Conservation (phyloP, 2,113 vertebrate genomes). For the Paramisgurnus dabryanus region DNA sequence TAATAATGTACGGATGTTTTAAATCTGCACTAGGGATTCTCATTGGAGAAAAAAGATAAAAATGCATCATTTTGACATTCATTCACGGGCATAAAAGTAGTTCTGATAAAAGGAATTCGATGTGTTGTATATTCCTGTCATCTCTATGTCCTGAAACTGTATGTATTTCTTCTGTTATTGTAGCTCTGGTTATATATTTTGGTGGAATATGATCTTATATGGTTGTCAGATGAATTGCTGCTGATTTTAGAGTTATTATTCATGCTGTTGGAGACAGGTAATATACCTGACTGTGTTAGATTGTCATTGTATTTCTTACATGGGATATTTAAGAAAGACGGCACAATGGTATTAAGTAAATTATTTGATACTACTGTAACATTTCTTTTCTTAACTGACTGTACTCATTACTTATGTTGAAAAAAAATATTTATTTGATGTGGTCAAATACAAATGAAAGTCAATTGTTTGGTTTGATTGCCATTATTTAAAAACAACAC, state of each 20-base stretch:
- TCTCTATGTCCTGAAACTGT: constrained; percentile 75
- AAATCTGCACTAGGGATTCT: constrained; percentile 63
- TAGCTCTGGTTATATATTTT: constrained; percentile 76
- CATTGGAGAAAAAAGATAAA: constrained; percentile 61
- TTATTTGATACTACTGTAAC: constrained; percentile 64
- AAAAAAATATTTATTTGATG: constrained; percentile 72
- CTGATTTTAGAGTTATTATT: constrained; percentile 71
- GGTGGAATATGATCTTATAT: constrained; percentile 68
- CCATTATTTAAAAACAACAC: constrained; percentile 68
- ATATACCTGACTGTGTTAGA: constrained; percentile 74
- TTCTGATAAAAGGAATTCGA: constrained; percentile 67
- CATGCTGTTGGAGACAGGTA: constrained; percentile 70
- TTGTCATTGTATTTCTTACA: constrained; percentile 71
- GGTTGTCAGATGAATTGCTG: constrained; percentile 75
- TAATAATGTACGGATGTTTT: constrained; percentile 52
- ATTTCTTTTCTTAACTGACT: constrained; percentile 57
- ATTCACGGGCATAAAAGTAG: constrained; percentile 66
- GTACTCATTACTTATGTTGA: constrained; percentile 67
- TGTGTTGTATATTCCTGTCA: constrained; percentile 78
- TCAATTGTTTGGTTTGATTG: constrained; percentile 71
- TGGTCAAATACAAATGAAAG: constrained; percentile 75
- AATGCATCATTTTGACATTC: constrained; percentile 64
- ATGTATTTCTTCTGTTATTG: constrained; percentile 72
- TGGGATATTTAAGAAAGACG: constrained; percentile 62
- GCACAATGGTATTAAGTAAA: constrained; percentile 64